phyloP scores from a whole-genome alignment of 2,113 vertebrate genomes.

The Ploceus nigricollis region DNA sequence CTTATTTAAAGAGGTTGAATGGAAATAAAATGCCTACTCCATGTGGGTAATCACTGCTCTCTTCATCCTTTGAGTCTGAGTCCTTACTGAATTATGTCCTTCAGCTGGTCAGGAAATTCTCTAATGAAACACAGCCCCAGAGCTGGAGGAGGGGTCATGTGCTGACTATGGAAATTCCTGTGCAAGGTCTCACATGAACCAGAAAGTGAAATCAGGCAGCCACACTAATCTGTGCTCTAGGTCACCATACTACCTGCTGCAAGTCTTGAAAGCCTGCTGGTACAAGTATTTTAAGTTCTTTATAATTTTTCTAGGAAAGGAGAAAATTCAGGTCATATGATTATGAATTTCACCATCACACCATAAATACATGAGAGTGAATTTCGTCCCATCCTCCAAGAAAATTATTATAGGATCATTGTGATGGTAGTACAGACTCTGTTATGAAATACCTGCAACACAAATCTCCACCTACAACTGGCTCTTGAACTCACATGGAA shows the following conservation, averaged over 20 bases:
- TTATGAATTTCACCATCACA: background rate
- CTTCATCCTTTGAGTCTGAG: background rate
- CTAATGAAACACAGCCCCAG: background rate
- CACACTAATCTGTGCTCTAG: background rate
- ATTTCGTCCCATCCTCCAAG: background rate
- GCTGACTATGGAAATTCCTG: background rate
- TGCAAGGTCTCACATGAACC: background rate
- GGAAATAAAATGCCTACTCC: background rate
- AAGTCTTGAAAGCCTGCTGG: background rate
- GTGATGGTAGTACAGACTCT: background rate
- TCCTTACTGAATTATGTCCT: background rate
- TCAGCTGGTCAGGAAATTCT: background rate
- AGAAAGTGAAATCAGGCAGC: background rate
- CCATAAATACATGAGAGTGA: background rate
- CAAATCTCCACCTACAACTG: background rate
- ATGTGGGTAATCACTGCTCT: background rate
- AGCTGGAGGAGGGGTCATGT: background rate
- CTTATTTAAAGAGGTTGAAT: conserved; percentile 1
- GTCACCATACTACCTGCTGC: background rate
- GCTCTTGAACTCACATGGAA: background rate
- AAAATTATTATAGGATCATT: background rate
- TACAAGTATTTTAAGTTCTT: background rate
- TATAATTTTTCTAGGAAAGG: background rate
- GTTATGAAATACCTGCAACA: background rate
- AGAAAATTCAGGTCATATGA: background rate